Evolutionary conservation across 53 echinoderm and acorn worm genomes (phyloP).

Genomic region (Luidia sarsii): DNA sequence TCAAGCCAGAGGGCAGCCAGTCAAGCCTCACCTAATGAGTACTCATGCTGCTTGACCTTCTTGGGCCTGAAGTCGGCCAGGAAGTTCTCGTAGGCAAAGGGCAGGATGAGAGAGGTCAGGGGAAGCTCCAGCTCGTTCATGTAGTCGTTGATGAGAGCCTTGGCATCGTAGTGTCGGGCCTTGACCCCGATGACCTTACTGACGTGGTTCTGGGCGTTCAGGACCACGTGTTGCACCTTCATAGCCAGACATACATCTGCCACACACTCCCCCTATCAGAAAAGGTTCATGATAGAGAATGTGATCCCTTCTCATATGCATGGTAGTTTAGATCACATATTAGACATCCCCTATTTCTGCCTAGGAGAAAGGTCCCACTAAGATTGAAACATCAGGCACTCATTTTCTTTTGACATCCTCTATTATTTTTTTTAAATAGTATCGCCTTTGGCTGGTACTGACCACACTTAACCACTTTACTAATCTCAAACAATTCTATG

Average conservation of each 20-base stretch:
- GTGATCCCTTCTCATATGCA: too few species aligned
- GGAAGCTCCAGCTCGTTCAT: constrained; percentile 85
- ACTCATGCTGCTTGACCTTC: constrained; percentile 66
- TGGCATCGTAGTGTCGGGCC: constrained; percentile 80
- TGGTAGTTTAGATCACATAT: too few species aligned
- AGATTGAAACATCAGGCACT: too few species aligned
- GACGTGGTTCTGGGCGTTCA: constrained; percentile 73
- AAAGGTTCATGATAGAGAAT: too few species aligned
- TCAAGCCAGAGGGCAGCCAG: too few species aligned
- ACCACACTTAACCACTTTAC: too few species aligned
- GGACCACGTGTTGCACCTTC: constrained; percentile 77
- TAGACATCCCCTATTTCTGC: neutral
- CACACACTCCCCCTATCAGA: constrained; percentile 63
- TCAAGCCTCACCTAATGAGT: constrained; percentile 76
- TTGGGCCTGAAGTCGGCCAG: constrained; percentile 45
- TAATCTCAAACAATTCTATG: too few species aligned
- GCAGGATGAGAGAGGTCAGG: constrained; percentile 82
- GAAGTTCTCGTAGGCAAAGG: constrained; percentile 79
- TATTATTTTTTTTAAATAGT: too few species aligned
- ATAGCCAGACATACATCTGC: constrained; percentile 80
- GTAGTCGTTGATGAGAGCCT: constrained; percentile 81
- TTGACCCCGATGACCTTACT: constrained; percentile 71
- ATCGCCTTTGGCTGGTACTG: too few species aligned
- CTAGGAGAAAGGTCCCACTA: too few species aligned
- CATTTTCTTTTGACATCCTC: too few species aligned